These are phyloP conservation scores for Phymatocera aterrima DNA, from an alignment of 2,888 invertebrate species.

Conservation along the genomic window DNA sequence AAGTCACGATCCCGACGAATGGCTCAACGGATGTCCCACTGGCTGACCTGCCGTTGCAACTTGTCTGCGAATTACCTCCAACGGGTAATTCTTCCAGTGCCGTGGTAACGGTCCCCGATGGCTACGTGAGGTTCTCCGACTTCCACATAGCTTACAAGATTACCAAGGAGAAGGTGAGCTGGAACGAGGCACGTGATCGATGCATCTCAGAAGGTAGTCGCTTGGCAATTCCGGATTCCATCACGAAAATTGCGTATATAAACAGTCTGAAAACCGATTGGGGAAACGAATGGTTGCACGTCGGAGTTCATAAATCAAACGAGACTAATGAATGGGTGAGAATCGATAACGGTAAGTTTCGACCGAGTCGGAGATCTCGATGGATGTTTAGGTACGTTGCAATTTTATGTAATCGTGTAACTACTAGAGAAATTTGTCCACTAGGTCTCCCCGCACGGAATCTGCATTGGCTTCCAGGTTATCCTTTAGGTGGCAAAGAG, in stretches of 20 bases:
- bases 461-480: neutral
- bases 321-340: neutral
- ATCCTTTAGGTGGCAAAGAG: neutral
- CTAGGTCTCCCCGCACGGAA: neutral
- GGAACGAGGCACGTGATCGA: neutral
- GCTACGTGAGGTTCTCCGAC: neutral
- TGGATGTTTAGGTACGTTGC: neutral
- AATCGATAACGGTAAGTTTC: neutral
- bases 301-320: neutral
- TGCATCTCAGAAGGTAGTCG: neutral
- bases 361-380: neutral
- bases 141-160: neutral
- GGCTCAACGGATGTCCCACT: too few relatives aligned
- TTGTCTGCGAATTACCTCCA: too few relatives aligned
- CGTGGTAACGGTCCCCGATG: too few relatives aligned
- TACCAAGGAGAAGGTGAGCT: neutral
- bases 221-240: neutral
- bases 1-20: too few relatives aligned
- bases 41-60: too few relatives aligned
- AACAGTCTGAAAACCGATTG: neutral
- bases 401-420: too few relatives aligned
- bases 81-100: too few relatives aligned
- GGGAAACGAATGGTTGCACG: neutral
- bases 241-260: neutral
- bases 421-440: neutral